Conservation (phyloP, 2,888 invertebrate species). For the Ochropleura plecta region DNA sequence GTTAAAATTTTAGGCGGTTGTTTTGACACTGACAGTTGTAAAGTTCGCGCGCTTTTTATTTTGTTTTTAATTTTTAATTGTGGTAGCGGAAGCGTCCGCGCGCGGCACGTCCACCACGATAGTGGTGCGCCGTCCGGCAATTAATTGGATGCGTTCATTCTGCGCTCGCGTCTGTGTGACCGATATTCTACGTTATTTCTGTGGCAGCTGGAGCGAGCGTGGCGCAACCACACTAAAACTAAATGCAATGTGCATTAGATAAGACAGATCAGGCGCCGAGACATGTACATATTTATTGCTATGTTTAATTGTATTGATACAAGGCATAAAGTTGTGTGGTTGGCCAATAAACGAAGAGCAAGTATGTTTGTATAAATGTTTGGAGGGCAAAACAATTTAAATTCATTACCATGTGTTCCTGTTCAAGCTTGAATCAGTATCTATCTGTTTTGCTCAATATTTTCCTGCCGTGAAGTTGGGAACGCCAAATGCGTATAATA, state of each 20-base stretch:
- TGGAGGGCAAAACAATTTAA: slow-evolving; percentile 42
- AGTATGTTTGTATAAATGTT: slow-evolving; percentile 30
- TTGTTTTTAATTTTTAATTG: slow-evolving; percentile 70
- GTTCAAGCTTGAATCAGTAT: slow-evolving; percentile 29
- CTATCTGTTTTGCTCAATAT: slow-evolving; percentile 40
- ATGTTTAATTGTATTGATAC: slow-evolving; percentile 63
- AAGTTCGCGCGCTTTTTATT: slow-evolving; percentile 81
- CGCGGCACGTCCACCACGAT: slow-evolving; percentile 84
- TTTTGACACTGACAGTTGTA: slow-evolving; percentile 60
- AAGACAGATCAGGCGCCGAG: slow-evolving; percentile 78
- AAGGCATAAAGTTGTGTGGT: slow-evolving; percentile 34
- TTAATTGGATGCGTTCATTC: slow-evolving; percentile 87
- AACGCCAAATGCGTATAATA: slow-evolving; percentile 43
- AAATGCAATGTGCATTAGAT: slow-evolving; percentile 88
- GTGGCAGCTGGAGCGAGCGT: slow-evolving; percentile 80
- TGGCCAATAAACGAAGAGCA: slow-evolving; percentile 43
- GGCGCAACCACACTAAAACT: slow-evolving; percentile 88
- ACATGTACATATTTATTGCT: slow-evolving; percentile 63
- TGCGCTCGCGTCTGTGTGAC: slow-evolving; percentile 85
- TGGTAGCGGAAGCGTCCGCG: slow-evolving; percentile 85
- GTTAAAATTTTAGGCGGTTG: slow-evolving; percentile 26
- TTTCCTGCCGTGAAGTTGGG: slow-evolving; percentile 53
- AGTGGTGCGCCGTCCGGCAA: slow-evolving; percentile 83
- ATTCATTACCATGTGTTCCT: slow-evolving; percentile 46
- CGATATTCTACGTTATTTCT: slow-evolving; percentile 90